Base-by-base conservation (phyloP, 2,113 vertebrate genomes). In the Scortum barcoo region DNA sequence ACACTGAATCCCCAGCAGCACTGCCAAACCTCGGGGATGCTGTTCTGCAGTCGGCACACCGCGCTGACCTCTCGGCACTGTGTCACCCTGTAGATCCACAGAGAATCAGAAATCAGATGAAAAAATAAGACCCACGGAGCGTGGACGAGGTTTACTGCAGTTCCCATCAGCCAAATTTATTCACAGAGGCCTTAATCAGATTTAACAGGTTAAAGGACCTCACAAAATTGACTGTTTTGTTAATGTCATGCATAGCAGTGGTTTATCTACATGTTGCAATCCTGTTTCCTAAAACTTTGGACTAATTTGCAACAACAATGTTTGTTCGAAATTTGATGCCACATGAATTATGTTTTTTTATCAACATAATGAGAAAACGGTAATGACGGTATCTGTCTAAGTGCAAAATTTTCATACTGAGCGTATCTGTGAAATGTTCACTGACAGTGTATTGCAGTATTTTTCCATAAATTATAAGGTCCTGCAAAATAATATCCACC, bases 51-150 rank as follows among this genome's bases (percentile, higher is more conserved):
- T 36, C 5, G 1, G 62, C 30, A 44, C 19, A 44, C 26, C 4
- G 11, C 11, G 19, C 62, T 70, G 58, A 57, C 80, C 76, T 50
- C 62, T 65, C 16, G 4, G 24, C 7, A 17, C 36, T n/a, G 13
- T 30, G 76, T 68, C 66, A 58, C 71, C 50, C 70, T 26, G 57
- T 17, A 36, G 48, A 72, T 81, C 61, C 66, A 5, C 76, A 20
- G 62, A 63, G 72, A 74, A 57, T 74, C 58, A 72, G 24, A 83
- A 80, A 75, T 54, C 11, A 40, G 58, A 17, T 33, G 2, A 33
- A 56, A 19, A 72, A 14, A 69, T 13, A 53, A 3, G 7, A 65
- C 57, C 30, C 28, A 19, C 6, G 1, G 10, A 24, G n/a, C 2
- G 3, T 4, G 28, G 30, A 17, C n/a, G 44, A 66, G 62, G 42